Evolutionary conservation across 1,140 invertebrate species (phyloP), one percentile per base, ranked within the genome.

Genomic region (Drosophila funebris): DNA sequence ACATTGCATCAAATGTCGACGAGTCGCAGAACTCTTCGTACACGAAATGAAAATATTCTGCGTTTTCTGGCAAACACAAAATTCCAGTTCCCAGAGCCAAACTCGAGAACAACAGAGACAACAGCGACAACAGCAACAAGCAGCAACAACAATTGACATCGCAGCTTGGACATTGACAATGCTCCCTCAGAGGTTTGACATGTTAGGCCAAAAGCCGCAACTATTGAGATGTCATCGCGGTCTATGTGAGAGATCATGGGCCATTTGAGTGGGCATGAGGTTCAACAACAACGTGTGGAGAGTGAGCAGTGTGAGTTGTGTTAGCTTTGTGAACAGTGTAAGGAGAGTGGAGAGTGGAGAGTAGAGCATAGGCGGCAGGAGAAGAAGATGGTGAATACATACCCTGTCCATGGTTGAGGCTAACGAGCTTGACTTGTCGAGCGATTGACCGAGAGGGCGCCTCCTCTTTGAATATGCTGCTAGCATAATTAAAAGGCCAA

Each of bases 221-320:
- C 76, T 87, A 87, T 87, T 87, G 83, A 87, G 83, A 83, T 87
- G 83, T 87, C 83, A 87, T 78, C 75, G 74, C 71, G 63, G 43
- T 39, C 61, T n/a, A 53, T 27, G 58, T 39, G 68, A 46, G 60
- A 46, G 31, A 50, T 67, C 54, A 60, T 50, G 54, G 66, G 67
- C 22, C 50, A 63, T 22, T 61, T 48, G 29, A 44, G 46, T 52
- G 37, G 53, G 57, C 39, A 22, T 33, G 24, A 33, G 22, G 20
- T 29, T 41, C 39, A 41, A 7, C 39, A 8, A 3, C 0, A 18
- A 22, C 5, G 5, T 6, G 6, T 11, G 13, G 8, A 13, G 13
- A 27, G 8, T 7, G 6, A 27, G 24, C n/a, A n/a, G n/a, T n/a
- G n/a, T n/a, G n/a, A n/a, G n/a, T n/a, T n/a, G n/a, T n/a, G n/a